Evolutionary conservation across 2,113 vertebrate genomes (phyloP).

Genomic region (Rhinogobius similis): DNA sequence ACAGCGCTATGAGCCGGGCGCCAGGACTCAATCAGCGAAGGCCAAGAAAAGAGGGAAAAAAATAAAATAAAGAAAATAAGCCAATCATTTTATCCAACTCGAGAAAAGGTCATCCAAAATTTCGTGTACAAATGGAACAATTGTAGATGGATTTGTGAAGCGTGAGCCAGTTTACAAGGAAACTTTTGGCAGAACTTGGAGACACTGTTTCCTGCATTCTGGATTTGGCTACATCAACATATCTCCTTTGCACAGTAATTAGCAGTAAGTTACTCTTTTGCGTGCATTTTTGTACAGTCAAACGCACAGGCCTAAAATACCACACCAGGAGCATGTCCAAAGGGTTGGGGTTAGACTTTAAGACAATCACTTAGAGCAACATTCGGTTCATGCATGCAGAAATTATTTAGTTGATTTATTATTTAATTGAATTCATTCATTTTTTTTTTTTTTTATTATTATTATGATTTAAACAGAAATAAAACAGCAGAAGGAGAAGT

Average conservation of each 20-base stretch:
- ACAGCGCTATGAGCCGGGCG: constrained; percentile 14
- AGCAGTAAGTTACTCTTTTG: background rate
- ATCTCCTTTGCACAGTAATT: background rate
- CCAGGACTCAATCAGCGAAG: background rate
- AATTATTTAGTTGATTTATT: too few relatives aligned
- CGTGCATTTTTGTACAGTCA: background rate
- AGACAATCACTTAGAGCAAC: too few relatives aligned
- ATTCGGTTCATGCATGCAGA: too few relatives aligned
- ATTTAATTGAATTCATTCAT: too few relatives aligned
- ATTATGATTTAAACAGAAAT: too few relatives aligned
- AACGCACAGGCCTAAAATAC: background rate
- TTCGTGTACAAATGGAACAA: background rate
- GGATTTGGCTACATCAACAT: background rate
- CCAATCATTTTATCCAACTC: background rate
- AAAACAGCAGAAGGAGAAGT: too few relatives aligned
- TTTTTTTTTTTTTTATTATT: too few relatives aligned
- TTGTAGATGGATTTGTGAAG: background rate
- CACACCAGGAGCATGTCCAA: too few relatives aligned
- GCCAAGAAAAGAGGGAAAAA: constrained; percentile 1
- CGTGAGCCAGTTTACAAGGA: background rate
- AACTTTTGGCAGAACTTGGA: background rate
- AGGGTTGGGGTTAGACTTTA: too few relatives aligned
- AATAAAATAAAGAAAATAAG: background rate
- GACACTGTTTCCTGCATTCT: background rate
- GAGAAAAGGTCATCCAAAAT: background rate